Evolutionary conservation across 2,113 vertebrate species (phyloP).

Genomic region (Thomomys bottae): DNA sequence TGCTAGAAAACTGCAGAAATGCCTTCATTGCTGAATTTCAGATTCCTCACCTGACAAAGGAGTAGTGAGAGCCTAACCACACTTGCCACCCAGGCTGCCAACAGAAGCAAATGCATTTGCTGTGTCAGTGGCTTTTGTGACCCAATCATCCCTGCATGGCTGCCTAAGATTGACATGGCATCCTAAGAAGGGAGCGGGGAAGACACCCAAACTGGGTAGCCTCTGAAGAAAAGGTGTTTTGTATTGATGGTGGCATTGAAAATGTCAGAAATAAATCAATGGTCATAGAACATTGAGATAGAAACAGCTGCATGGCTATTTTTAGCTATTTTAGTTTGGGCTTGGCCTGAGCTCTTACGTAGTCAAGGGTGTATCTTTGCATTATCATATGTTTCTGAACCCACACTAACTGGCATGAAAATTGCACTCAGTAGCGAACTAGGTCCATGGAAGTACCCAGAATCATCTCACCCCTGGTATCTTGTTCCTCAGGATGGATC

Average conservation of each 20-base stretch:
- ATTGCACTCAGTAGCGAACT: not conserved
- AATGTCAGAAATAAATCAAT: not conserved
- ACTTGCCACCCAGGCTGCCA: not conserved
- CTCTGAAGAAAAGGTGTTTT: not conserved
- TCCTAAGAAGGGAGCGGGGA: conserved; percentile 30
- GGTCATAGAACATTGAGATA: not conserved
- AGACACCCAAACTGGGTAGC: not conserved
- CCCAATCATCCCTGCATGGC: not conserved
- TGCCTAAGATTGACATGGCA: not conserved
- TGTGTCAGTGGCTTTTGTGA: not conserved
- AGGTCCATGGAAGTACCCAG: not conserved
- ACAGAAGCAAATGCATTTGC: not conserved
- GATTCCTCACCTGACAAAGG: not conserved
- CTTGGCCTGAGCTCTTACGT: not conserved
- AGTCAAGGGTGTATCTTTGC: not conserved
- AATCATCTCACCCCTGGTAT: too few species aligned
- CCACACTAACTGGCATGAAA: too few species aligned
- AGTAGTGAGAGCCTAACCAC: not conserved
- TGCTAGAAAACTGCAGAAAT: conserved; percentile 1
- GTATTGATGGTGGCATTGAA: not conserved
- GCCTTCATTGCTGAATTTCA: not conserved
- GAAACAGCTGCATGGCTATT: not conserved
- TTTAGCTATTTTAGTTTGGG: not conserved
- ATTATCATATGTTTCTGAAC: not conserved
- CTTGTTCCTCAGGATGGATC: too few species aligned